Evolutionary conservation across 37 sponge, comb jelly and placozoan species (phyloP).

Genomic region (Halichondria panicea): DNA sequence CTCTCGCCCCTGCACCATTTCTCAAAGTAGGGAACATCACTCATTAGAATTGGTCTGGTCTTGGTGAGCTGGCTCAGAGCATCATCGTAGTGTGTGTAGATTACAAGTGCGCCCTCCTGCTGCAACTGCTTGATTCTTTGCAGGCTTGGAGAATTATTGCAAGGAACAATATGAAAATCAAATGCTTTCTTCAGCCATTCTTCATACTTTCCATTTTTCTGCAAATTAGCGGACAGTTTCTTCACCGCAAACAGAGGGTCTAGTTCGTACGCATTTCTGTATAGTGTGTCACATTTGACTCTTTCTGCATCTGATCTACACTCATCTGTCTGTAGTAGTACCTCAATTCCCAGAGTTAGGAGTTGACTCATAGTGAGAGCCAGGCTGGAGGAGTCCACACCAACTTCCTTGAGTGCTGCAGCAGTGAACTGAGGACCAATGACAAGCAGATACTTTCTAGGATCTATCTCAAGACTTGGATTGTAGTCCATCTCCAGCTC

Average conservation of each 20-base stretch:
- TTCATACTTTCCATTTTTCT: constrained; percentile 6
- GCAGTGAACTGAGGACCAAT: constrained; percentile 46
- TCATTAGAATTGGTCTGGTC: neutral
- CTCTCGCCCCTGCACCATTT: constrained; percentile 20
- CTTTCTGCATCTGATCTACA: constrained; percentile 17
- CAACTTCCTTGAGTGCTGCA: constrained; percentile 5
- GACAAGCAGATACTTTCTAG: constrained; percentile 26
- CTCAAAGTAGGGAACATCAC: constrained; percentile 1
- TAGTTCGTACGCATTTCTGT: constrained; percentile 32
- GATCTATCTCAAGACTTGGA: constrained; percentile 43
- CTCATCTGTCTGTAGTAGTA: constrained; percentile 1
- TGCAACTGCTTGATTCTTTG: constrained; percentile 37
- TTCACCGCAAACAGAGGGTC: constrained; percentile 34
- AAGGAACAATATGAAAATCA: neutral
- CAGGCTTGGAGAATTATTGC: neutral
- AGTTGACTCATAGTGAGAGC: constrained; percentile 12
- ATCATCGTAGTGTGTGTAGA: constrained; percentile 49
- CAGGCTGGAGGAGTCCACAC: neutral
- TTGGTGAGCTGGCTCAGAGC: constrained; percentile 1
- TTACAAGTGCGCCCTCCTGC: constrained; percentile 34
- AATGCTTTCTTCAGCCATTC: constrained; percentile 22
- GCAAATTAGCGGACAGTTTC: constrained; percentile 7
- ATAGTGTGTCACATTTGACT: constrained; percentile 17
- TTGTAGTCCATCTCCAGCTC: neutral
- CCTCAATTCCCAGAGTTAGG: constrained; percentile 18